Evolutionary conservation across 2,888 invertebrate genomes (phyloP).

Genomic region (Dynastes hyllus): DNA sequence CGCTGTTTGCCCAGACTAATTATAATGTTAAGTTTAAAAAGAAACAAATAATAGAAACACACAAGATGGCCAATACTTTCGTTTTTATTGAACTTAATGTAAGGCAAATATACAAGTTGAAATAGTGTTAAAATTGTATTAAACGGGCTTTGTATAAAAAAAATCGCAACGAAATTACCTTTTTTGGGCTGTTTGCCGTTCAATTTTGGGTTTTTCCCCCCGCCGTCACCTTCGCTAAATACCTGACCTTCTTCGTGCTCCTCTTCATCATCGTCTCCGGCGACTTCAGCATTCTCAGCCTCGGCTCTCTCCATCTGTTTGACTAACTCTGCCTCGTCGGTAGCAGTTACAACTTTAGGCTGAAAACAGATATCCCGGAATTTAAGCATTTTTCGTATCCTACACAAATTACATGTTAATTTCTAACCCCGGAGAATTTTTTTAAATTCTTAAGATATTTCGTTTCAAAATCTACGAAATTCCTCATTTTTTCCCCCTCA

Average conservation of each 20-base stretch:
- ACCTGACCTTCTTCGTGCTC: constrained; percentile 77
- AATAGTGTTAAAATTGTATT: constrained; percentile 6
- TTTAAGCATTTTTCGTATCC: no score
- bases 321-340: constrained; percentile 96
- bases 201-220: no score
- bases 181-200: constrained; percentile 66
- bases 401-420: no score
- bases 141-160: not conserved
- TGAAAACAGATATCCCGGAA: constrained; percentile 47
- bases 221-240: constrained; percentile 69
- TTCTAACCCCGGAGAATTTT: no score
- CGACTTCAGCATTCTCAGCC: constrained; percentile 94
- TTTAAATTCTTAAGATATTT: no score
- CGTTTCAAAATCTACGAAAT: no score
- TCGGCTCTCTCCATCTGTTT: constrained; percentile 95
- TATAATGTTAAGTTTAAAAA: no score
- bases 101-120: constrained; percentile 25
- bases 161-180: constrained; percentile 25
- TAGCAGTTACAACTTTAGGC: constrained; percentile 98
- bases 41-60: no score
- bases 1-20: no score
- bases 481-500: no score
- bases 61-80: not conserved
- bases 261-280: constrained; percentile 90
- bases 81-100: constrained; percentile 20